Evolutionary conservation across 2,797 vertebrate genomes (phyloP).

Genomic region (Ctenochaetus hawaiiensis): DNA sequence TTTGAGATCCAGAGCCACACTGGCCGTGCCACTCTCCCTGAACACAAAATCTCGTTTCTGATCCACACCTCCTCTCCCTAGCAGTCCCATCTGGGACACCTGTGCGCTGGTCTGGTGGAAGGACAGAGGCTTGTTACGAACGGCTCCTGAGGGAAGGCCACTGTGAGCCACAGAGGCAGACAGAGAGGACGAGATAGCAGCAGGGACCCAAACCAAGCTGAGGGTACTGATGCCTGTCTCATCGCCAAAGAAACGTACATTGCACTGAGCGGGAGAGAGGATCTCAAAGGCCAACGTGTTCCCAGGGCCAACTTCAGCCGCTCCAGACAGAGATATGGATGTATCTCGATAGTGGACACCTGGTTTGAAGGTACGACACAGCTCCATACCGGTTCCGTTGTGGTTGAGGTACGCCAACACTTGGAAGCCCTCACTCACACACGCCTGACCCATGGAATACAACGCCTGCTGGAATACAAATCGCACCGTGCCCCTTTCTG

Average conservation of each 20-base stretch:
- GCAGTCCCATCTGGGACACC: conserved; percentile 86
- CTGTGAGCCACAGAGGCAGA: conserved; percentile 84
- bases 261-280: conserved; percentile 89
- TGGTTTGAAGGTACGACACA: conserved; percentile 86
- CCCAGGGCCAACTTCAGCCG: conserved; percentile 81
- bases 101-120: conserved; percentile 85
- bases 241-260: conserved; percentile 90
- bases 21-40: conserved; percentile 86
- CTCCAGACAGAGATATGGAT: conserved; percentile 88
- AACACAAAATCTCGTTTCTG: conserved; percentile 88
- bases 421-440: conserved; percentile 88
- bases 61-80: conserved; percentile 77
- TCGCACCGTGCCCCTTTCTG: conserved; percentile 87
- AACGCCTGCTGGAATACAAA: conserved; percentile 92
- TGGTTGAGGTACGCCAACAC: conserved; percentile 87
- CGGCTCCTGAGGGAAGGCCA: conserved; percentile 87
- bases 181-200: conserved; percentile 86
- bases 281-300: conserved; percentile 90
- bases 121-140: conserved; percentile 90
- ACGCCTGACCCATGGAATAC: conserved; percentile 91
- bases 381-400: conserved; percentile 87
- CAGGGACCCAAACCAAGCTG: conserved; percentile 91
- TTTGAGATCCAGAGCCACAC: conserved; percentile 88
- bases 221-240: conserved; percentile 88
- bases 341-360: conserved; percentile 92